A percentile compares a stretch with the other conserved stretches of the same genome.
phyloP scores from a whole-genome alignment of 1,140 invertebrate genomes.

The Neodiprion virginianus region DNA sequence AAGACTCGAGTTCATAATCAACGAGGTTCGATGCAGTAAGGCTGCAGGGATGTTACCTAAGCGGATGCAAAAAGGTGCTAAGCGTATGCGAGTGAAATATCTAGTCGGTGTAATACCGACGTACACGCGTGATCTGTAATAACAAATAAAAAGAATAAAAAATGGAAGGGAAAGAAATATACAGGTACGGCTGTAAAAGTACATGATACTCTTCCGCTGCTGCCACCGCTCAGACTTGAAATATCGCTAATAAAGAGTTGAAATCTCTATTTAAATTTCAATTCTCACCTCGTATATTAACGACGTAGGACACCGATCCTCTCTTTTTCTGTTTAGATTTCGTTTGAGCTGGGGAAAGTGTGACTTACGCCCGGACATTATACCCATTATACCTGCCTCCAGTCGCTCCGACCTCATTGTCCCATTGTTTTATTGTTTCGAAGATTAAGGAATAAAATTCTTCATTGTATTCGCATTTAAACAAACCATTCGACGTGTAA shows the following conservation, averaged over 20 bases:
- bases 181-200: neutral
- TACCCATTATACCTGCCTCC: neutral
- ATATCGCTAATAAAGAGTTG: neutral
- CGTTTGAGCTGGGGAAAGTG: neutral
- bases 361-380: neutral
- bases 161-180: neutral
- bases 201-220: neutral
- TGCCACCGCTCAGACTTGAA: neutral
- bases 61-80: conserved; percentile 57
- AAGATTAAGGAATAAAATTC: neutral
- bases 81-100: conserved; percentile 43
- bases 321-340: neutral
- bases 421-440: conserved; percentile 1
- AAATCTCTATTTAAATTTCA: neutral
- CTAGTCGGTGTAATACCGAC: neutral
- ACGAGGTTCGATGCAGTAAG: conserved; percentile 10
- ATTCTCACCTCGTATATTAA: neutral
- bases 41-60: conserved; percentile 41
- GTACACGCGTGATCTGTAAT: no score
- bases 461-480: no score
- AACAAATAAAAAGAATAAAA: no score
- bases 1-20: no score
- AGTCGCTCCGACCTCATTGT: neutral
- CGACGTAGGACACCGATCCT: neutral
- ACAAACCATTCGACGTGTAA: no score